Evolutionary conservation across 35 echinoderm and acorn worm species (phyloP).

Genomic region (Strongylocentrotus purpuratus): DNA sequence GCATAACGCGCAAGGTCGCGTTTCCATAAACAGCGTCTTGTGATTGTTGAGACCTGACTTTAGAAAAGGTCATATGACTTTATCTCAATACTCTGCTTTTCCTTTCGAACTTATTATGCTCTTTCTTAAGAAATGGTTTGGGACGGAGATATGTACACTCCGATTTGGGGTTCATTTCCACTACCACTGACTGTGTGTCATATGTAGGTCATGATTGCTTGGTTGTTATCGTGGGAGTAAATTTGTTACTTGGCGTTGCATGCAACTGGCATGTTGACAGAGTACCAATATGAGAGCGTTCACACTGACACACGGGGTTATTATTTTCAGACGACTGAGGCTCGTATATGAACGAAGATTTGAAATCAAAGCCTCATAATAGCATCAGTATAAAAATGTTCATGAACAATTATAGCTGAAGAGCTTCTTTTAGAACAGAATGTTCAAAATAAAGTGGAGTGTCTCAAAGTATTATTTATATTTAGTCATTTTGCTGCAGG

Average conservation of each 20-base stretch:
- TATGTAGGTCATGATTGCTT: conserved; percentile 2
- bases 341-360: too few relatives aligned
- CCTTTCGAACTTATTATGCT: neutral
- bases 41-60: neutral
- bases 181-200: neutral
- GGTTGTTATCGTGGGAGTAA: neutral
- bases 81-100: neutral
- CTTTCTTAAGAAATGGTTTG: neutral
- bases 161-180: neutral
- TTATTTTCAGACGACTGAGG: too few relatives aligned
- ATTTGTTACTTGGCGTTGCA: neutral
- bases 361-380: too few relatives aligned
- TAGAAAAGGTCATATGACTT: neutral
- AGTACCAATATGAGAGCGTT: neutral
- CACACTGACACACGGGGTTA: neutral
- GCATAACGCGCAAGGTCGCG: neutral
- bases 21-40: neutral
- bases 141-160: neutral
- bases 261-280: neutral
- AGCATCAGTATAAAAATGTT: too few relatives aligned
- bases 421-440: too few relatives aligned
- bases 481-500: too few relatives aligned
- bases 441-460: too few relatives aligned
- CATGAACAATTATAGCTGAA: too few relatives aligned
- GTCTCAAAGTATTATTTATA: too few relatives aligned